phyloP scores from a whole-genome alignment of 2,113 vertebrate species.

The Aldabrachelys gigantea region DNA sequence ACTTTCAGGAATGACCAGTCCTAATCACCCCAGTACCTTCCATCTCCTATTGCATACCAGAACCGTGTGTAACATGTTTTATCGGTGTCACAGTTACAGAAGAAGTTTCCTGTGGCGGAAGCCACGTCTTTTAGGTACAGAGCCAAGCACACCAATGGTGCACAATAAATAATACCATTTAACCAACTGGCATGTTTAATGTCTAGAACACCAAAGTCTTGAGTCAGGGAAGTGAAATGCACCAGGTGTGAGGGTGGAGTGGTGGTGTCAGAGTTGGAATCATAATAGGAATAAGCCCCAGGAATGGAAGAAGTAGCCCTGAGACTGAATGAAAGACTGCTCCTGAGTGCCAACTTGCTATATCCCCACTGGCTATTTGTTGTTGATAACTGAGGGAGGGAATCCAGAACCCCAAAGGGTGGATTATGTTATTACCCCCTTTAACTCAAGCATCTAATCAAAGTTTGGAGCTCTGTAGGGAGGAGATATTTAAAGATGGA shows the following conservation, averaged over 20 bases:
- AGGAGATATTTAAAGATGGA: neutral
- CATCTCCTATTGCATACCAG: neutral
- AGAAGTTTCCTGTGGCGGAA: neutral
- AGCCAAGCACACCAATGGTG: accelerated
- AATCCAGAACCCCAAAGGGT: neutral
- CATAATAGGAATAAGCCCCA: neutral
- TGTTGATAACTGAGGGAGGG: neutral
- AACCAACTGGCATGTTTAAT: neutral
- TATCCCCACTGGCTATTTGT: neutral
- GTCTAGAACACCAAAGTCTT: neutral
- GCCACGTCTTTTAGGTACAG: neutral
- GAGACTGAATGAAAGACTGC: neutral
- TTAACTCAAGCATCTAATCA: neutral
- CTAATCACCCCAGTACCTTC: neutral
- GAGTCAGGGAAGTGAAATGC: neutral
- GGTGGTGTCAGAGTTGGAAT: neutral
- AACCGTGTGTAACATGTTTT: neutral
- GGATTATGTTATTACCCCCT: neutral
- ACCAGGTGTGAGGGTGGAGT: accelerated
- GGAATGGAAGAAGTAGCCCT: neutral
- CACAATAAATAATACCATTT: neutral
- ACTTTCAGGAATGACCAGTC: neutral
- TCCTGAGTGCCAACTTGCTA: neutral
- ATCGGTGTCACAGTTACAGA: neutral
- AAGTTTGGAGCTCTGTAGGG: neutral